Conservation (phyloP, 37 sponge, comb jelly and placozoan genomes). For the Tethya wilhelma region DNA sequence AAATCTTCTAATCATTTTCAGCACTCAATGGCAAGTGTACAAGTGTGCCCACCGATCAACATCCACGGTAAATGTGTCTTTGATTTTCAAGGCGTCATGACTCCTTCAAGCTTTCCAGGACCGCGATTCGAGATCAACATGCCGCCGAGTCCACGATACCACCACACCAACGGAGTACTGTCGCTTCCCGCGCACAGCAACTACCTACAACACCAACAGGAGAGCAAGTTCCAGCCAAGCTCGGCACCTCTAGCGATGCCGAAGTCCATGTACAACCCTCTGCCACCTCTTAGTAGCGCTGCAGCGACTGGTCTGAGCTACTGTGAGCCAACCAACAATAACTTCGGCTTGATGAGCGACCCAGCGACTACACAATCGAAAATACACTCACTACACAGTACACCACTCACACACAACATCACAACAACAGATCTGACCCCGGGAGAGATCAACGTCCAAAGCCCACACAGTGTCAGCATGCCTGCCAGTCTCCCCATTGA, state of each 20-base stretch:
- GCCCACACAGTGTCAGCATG: constrained; percentile 29
- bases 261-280: constrained; percentile 7
- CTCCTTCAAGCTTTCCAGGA: constrained; percentile 14
- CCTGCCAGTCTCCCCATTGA: constrained; percentile 6
- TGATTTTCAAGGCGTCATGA: constrained; percentile 43
- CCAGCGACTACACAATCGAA: not conserved
- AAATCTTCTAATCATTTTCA: not conserved
- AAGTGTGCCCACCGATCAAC: constrained; percentile 34
- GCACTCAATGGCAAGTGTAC: constrained; percentile 43
- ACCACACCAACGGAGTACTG: not conserved
- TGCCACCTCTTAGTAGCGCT: not conserved
- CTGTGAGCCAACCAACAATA: not conserved
- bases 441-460: constrained; percentile 19
- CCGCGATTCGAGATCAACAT: constrained; percentile 12
- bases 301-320: not conserved
- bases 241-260: not conserved
- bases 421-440: not conserved
- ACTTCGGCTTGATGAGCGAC: not conserved
- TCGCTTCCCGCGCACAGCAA: constrained; percentile 1
- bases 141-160: not conserved
- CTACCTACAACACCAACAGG: not conserved
- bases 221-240: constrained; percentile 5
- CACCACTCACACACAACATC: constrained; percentile 30
- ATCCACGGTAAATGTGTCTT: constrained; percentile 41
- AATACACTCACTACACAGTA: constrained; percentile 9